Base-by-base conservation (phyloP, 2,113 vertebrate species). In the Bujurquina vittata region DNA sequence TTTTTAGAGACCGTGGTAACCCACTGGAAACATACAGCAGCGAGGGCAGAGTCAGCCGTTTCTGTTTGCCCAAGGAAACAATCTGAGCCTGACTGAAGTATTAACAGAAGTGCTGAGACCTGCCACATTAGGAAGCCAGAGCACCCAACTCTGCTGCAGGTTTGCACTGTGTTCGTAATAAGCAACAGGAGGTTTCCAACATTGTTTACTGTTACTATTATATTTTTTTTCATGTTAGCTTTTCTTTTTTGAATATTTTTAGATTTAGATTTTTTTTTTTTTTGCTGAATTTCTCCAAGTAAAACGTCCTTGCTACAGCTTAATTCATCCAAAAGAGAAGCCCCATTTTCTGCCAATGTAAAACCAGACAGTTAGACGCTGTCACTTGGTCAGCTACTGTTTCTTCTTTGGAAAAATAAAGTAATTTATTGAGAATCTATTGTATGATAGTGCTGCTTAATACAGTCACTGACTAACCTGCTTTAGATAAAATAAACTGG, bases 31-130 rank as follows among this genome's bases (percentile, higher is more conserved):
- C 67, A 15, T 7, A 7, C 11, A 58, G 56, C 56, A 26, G 56
- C 3, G 23, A 58, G 23, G 56, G 5, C 23, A 58, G 57, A 15
- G 23, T 14, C 57, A 58, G 23, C 12, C 23, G 23, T 58, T 15
- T 29, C 23, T 26, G 57, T 14, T 58, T 58, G 23, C 57, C 23
- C 31, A 54, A 54, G 4, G 26, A 72, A n/a, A 54, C 46, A 72
- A 72, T 54, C 26, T 72, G 67, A 72, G 67, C 46, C 67, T 72
- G 26, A 72, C 46, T n/a, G 26, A 72, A 54, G 65, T 52, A 72
- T 72, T 72, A 52, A 72, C 43, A 72, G 46, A 54, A 72, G 46
- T 54, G 46, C 67, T 54, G 26, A 33, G 31, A n/a, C 46, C 46
- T 54, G 26, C 18, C 46, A 72, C 46, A 33, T 72, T 54, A 9